Base-by-base conservation (phyloP, 2,888 invertebrate species). In the Liodrosophila aerea region DNA sequence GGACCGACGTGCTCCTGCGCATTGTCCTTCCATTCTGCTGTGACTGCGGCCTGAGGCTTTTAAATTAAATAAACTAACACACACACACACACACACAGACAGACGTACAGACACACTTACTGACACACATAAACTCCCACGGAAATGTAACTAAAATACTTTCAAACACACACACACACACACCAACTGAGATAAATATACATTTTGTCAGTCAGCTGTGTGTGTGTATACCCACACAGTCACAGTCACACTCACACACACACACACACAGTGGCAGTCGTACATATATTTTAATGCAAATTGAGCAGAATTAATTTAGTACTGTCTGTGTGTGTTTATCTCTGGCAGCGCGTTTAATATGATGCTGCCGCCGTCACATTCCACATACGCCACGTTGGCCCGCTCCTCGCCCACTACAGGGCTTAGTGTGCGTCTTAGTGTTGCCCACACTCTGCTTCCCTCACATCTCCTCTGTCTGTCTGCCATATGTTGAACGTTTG, bases 231-330 rank as follows among this genome's bases (percentile, higher is more conserved):
- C n/a, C n/a, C n/a, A n/a, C n/a, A n/a, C n/a, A n/a, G n/a, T n/a
- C n/a, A n/a, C n/a, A n/a, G n/a, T n/a, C n/a, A n/a, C n/a, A n/a
- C n/a, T 33, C 4, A 43, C n/a, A 30, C 27, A 12, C 29, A 37
- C 4, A 43, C n/a, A 30, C 27, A 12, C 29, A 13, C 22, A 31
- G 27, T 22, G 8, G 7, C 45, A 50, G 37, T 37, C 46, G 31
- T 46, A 73, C 54, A 78, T 71, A 73, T 75, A 78, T 85, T 78
- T 78, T 72, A 78, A 76, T 82, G 84, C 83, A 84, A 84, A 84
- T 84, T 85, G 86, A 85, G 86, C 86, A 78, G 86, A 84, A 86
- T 80, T 84, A 82, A 84, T 86, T 85, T 84, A 80, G 73, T 81
- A 56, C 81, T 83, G 83, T 85, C 73, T 82, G 80, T 85, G 71